A percentile compares a stretch with the other conserved stretches of the same genome.
phyloP scores from a whole-genome alignment of 1,140 invertebrate genomes.

The Sminthurides bifidus region DNA sequence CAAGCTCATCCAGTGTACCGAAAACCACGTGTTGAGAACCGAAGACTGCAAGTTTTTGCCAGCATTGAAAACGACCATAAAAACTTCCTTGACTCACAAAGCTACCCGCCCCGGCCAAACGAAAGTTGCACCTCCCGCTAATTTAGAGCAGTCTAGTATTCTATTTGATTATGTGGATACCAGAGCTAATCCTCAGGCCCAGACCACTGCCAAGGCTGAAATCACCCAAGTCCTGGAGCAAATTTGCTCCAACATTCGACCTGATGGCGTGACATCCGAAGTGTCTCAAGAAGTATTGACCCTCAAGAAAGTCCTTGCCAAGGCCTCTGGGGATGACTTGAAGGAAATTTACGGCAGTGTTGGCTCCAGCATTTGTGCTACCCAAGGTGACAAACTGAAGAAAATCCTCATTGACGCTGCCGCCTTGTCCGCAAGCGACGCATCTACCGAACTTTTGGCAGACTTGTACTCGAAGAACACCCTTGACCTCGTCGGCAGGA shows the following conservation, averaged over 20 bases:
- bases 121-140: not conserved
- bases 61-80: no score
- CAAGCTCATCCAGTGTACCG: constrained; percentile 17
- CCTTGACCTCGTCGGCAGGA: constrained; percentile 45
- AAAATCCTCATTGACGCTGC: constrained; percentile 66
- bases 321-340: constrained; percentile 54
- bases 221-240: constrained; percentile 45
- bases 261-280: constrained; percentile 44
- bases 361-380: constrained; percentile 11
- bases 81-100: no score
- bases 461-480: constrained; percentile 57
- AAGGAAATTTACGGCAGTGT: constrained; percentile 50
- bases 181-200: constrained; percentile 37
- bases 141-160: constrained; percentile 50
- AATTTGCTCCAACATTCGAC: constrained; percentile 44
- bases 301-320: constrained; percentile 51
- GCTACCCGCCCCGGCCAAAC: no score
- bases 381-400: no score
- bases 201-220: no score
- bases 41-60: no score
- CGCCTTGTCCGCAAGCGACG: constrained; percentile 59
- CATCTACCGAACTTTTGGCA: constrained; percentile 58
- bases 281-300: constrained; percentile 55
- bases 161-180: constrained; percentile 62
- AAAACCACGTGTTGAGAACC: no score